Conservation (phyloP, 1,140 invertebrate genomes). For the Elymnias hypermnestra region DNA sequence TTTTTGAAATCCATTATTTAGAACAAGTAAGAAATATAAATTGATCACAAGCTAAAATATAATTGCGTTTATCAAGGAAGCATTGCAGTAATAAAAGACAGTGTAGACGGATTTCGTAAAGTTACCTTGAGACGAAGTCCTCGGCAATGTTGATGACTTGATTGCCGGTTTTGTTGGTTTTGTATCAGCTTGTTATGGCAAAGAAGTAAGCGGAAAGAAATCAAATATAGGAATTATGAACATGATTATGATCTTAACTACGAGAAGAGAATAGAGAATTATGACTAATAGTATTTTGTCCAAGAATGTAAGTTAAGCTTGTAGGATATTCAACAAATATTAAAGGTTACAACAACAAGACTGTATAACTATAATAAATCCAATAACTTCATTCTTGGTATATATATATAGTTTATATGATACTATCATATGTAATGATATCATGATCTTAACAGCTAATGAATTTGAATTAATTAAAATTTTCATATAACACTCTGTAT, state of each 20-base stretch:
- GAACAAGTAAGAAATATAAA: no score
- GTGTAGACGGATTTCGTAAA: conserved; percentile 24
- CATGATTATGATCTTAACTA: conserved; percentile 70
- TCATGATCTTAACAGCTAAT: neutral
- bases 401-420: neutral
- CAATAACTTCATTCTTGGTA: conserved; percentile 9
- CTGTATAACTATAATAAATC: no score
- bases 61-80: neutral
- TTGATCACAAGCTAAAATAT: neutral
- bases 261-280: conserved; percentile 33
- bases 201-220: conserved; percentile 75
- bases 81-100: conserved; percentile 4
- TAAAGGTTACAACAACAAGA: no score
- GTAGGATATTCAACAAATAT: no score
- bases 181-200: conserved; percentile 86
- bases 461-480: no score
- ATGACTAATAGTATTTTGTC: conserved; percentile 13
- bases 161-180: conserved; percentile 96
- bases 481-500: no score
- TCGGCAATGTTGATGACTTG: conserved; percentile 93
- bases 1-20: conserved; percentile 21
- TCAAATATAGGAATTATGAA: conserved; percentile 72
- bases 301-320: no score
- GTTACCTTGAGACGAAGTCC: conserved; percentile 95
- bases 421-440: neutral